phyloP scores from a whole-genome alignment of 2,888 invertebrate species.

The Latrodectus elegans region DNA sequence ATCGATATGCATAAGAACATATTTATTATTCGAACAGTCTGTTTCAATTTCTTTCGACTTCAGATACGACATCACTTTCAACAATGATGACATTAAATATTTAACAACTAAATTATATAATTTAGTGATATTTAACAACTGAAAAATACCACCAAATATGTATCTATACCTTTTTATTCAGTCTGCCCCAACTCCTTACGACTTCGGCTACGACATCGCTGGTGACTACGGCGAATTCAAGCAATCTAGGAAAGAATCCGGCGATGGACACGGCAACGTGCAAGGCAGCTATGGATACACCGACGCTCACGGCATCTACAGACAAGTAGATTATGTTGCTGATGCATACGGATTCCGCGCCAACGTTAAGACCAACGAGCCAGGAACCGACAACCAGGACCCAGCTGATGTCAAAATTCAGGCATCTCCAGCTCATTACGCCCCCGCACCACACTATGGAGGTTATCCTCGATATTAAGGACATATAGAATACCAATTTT shows the following conservation, averaged over 20 bases:
- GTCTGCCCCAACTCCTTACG: conserved; percentile 59
- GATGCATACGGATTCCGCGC: conserved; percentile 67
- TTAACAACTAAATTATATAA: too few species aligned
- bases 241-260: conserved; percentile 55
- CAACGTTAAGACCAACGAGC: conserved; percentile 68
- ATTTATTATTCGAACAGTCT: too few species aligned
- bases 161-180: not conserved
- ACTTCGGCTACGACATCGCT: conserved; percentile 66
- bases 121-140: too few species aligned
- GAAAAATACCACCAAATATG: too few species aligned
- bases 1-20: too few species aligned
- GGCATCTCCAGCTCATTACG: conserved; percentile 47
- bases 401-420: conserved; percentile 68
- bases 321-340: conserved; percentile 66
- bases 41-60: too few species aligned
- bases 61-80: too few species aligned
- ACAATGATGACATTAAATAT: too few species aligned
- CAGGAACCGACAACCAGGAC: conserved; percentile 66
- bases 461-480: conserved; percentile 62
- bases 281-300: conserved; percentile 66
- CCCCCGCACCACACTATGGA: conserved; percentile 25
- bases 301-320: conserved; percentile 66
- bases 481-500: not conserved
- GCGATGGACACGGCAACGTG: conserved; percentile 64
- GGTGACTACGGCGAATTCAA: conserved; percentile 67